A percentile compares a stretch with the other conserved stretches of the same genome.
Conservation (phyloP, 2,113 vertebrate genomes). For the Tragelaphus strepsiceros region DNA sequence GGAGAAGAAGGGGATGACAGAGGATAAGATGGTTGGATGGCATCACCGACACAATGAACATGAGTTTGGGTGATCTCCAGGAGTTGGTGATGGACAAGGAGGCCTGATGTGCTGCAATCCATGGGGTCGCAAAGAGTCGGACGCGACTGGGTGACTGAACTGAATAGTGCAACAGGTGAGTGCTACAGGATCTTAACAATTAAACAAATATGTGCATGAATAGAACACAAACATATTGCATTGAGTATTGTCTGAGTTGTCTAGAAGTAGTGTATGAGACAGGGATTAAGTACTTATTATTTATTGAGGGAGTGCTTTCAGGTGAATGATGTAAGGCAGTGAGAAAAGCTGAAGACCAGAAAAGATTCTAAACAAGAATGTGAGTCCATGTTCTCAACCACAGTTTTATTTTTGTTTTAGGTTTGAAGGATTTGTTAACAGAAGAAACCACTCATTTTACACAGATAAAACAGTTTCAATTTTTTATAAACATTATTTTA, state of each 20-base stretch:
- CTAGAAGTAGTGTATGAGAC: background rate
- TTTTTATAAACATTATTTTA: background rate
- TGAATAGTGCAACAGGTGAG: background rate
- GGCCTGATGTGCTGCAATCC: background rate
- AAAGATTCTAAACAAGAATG: background rate
- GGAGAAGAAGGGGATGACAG: background rate
- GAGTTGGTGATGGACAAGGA: background rate
- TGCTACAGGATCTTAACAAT: background rate
- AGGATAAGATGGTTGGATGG: background rate
- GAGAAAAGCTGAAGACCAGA: background rate
- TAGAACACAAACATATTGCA: background rate
- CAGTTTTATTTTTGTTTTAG: background rate
- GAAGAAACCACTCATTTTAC: background rate
- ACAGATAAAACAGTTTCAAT: background rate
- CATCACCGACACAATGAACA: background rate
- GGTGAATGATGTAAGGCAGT: background rate
- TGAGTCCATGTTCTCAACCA: background rate
- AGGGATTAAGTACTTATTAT: background rate
- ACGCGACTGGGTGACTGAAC: background rate
- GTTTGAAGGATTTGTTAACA: background rate
- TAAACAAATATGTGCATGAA: background rate
- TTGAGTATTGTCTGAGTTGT: background rate
- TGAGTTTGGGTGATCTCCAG: background rate
- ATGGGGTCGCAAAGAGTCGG: background rate
- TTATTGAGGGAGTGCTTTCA: background rate